Base-by-base conservation (phyloP, 2,113 vertebrate genomes). In the Caranx melampygus region DNA sequence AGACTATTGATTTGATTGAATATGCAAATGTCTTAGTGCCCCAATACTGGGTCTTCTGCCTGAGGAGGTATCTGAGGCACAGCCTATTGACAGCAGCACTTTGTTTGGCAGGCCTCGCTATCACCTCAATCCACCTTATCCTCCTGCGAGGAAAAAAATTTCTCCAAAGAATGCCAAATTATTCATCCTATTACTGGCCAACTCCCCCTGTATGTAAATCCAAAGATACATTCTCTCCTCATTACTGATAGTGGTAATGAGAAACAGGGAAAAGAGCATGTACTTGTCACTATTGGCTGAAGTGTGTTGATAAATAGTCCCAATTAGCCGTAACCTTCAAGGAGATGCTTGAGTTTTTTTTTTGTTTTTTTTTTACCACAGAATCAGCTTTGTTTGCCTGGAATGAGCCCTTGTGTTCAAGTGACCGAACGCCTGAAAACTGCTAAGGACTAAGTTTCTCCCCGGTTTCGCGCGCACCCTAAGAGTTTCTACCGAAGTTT, bases 311-410 rank as follows among this genome's bases (percentile, higher is more conserved):
- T 93, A 93, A 94, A 94, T 94, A 79, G 85, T 84, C 87, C 88
- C 89, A 94, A 93, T 94, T 94, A 94, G 82, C 72, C 10, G 83
- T 92, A 92, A 94, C 93, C 92, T 94, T 94, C 92, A 90, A 61
- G 82, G 67, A 86, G 75, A 85, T 85, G 89, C 89, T 89, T 9
- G 57, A 89, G 82, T 68, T 85, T 26, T 26, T 26, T 26, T 26
- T 26, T 26, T 26, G 26, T 26, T 26, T 26, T 26, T 26, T 26
- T 26, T 86, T 89, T 75, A 49, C 70, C 77, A 69, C 15, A 20
- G 75, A 85, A 85, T 64, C 80, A 37, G 70, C 79, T 83, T 84
- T 76, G 87, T 89, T 89, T 90, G 79, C 69, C 70, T 73, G 75
- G 58, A 86, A 84, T 37, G 18, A 69, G 78, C 65, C 55, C 69